phyloP scores from a whole-genome alignment of 2,113 vertebrate genomes.

The Crotalus viridis region DNA sequence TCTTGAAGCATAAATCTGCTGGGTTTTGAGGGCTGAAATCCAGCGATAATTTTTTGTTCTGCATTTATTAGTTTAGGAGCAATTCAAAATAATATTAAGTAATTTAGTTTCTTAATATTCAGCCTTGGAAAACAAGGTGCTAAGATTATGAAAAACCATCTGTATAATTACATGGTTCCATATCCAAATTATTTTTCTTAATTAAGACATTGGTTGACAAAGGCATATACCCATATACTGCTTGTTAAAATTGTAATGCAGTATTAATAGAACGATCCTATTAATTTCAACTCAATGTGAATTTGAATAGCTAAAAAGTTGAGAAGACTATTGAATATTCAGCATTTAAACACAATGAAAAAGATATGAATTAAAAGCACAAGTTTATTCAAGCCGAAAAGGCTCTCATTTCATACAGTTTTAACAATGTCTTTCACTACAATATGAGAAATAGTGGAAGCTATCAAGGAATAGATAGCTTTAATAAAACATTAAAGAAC shows the following conservation, averaged over 20 bases:
- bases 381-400: slow-evolving; percentile 47
- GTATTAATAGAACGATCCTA: slow-evolving; percentile 47
- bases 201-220: slow-evolving; percentile 51
- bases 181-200: slow-evolving; percentile 40
- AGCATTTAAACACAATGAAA: slow-evolving; percentile 47
- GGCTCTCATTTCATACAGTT: slow-evolving; percentile 48
- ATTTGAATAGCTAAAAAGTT: slow-evolving; percentile 42
- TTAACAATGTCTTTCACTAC: slow-evolving; percentile 50
- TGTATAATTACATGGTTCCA: slow-evolving; percentile 50
- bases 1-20: not conserved
- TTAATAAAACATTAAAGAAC: slow-evolving; percentile 37
- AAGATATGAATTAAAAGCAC: slow-evolving; percentile 54
- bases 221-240: slow-evolving; percentile 24
- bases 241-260: slow-evolving; percentile 40
- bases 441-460: slow-evolving; percentile 41
- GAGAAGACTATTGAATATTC: slow-evolving; percentile 29
- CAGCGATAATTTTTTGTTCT: not conserved
- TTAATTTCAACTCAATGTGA: slow-evolving; percentile 40
- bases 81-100: slow-evolving; percentile 4
- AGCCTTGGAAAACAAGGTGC: slow-evolving; percentile 36
- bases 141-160: slow-evolving; percentile 39
- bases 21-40: not conserved
- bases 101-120: slow-evolving; percentile 34
- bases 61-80: slow-evolving; percentile 16
- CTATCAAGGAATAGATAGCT: slow-evolving; percentile 38